phyloP scores from a whole-genome alignment of 2,888 invertebrate species.

The Cacoxenus indagator region DNA sequence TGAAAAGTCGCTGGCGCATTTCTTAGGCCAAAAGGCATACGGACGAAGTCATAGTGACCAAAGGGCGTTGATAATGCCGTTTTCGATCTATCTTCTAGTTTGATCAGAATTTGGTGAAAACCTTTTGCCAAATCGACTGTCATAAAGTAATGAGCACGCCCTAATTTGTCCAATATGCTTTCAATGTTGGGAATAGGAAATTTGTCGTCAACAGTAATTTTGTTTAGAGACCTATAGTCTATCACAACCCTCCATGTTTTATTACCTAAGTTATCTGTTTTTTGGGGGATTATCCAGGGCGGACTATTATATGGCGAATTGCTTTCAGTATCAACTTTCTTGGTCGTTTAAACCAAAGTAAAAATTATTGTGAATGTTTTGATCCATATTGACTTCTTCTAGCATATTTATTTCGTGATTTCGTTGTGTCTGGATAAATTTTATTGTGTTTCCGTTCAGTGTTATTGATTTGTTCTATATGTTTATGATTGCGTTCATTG shows the following conservation, averaged over 20 bases:
- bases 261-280: neutral
- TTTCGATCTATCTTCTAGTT: conserved; percentile 19
- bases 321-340: too few relatives aligned
- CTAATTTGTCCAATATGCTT: too few relatives aligned
- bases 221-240: neutral
- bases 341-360: too few relatives aligned
- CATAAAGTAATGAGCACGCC: neutral
- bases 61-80: conserved; percentile 28
- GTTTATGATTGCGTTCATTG: neutral
- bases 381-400: neutral
- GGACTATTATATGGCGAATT: neutral
- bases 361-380: too few relatives aligned
- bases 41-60: conserved; percentile 26
- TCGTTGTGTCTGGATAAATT: neutral
- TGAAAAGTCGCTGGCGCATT: conserved; percentile 24
- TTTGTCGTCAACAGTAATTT: neutral
- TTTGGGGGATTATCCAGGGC: neutral
- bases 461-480: neutral
- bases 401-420: neutral
- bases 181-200: conserved; percentile 4
- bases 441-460: neutral
- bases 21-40: conserved; percentile 27
- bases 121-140: conserved; percentile 25
- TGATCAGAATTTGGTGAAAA: conserved; percentile 28
- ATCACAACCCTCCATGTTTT: neutral